phyloP scores from a whole-genome alignment of 2,888 invertebrate genomes.

The Anarsia innoxiella region DNA sequence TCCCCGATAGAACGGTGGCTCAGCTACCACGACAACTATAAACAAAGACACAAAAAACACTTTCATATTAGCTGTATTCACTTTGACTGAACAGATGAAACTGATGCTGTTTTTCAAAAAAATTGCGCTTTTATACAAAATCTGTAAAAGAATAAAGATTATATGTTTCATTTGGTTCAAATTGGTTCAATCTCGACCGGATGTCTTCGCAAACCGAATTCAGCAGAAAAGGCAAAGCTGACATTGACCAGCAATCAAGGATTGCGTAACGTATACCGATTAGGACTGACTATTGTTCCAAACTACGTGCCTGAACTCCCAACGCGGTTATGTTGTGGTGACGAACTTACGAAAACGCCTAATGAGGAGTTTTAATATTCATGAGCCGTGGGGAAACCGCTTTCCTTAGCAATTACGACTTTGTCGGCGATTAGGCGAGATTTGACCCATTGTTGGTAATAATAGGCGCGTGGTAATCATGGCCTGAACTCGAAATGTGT shows the following conservation, averaged over 20 bases:
- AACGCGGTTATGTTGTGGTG: conserved; percentile 22
- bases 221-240: too few species aligned
- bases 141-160: too few species aligned
- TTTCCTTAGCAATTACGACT: conserved; percentile 44
- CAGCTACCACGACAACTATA: conserved; percentile 46
- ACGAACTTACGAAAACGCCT: conserved; percentile 46
- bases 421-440: conserved; percentile 19
- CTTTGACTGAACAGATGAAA: conserved; percentile 47
- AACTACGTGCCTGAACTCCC: conserved; percentile 47
- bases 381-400: conserved; percentile 50
- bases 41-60: conserved; percentile 47
- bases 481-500: too few species aligned
- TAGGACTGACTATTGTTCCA: conserved; percentile 64
- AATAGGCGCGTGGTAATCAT: too few species aligned
- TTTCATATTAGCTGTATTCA: conserved; percentile 47
- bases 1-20: conserved; percentile 48
- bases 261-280: conserved; percentile 61
- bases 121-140: conserved; percentile 49
- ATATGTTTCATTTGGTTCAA: too few species aligned
- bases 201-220: too few species aligned
- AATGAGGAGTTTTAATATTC: conserved; percentile 55
- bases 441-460: conserved; percentile 25
- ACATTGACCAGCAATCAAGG: conserved; percentile 67
- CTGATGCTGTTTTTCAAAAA: conserved; percentile 47
- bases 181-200: too few species aligned